Evolutionary conservation across 2,113 vertebrate species (phyloP).

Genomic region (Steatornis caripensis): DNA sequence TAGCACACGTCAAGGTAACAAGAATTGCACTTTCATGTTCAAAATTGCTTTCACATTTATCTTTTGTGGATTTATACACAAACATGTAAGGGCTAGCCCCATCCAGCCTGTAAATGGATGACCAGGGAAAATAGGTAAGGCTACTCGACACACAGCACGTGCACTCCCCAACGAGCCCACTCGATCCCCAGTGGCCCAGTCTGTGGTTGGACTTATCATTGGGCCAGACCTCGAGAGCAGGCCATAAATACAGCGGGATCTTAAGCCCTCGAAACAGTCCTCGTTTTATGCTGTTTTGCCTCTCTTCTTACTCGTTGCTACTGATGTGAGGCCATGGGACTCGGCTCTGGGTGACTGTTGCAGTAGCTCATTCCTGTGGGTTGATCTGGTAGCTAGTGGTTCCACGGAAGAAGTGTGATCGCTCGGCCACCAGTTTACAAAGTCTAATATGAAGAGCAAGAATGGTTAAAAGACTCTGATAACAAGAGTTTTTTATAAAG

Average conservation of each 20-base stretch:
- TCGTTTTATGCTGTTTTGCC: accelerated
- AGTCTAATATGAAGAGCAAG: not conserved
- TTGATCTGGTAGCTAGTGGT: not conserved
- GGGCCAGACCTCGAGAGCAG: not conserved
- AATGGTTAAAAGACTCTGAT: not conserved
- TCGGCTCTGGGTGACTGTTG: not conserved
- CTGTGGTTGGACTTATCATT: not conserved
- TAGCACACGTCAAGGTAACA: accelerated
- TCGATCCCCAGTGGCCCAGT: not conserved
- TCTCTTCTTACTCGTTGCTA: not conserved
- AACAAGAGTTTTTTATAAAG: not conserved
- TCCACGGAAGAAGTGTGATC: not conserved
- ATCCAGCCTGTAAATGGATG: not conserved
- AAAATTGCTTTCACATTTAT: not conserved
- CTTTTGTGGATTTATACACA: not conserved
- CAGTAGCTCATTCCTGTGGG: not conserved
- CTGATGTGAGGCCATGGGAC: accelerated
- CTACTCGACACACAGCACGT: not conserved
- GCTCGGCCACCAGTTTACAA: not conserved
- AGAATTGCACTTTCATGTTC: not conserved
- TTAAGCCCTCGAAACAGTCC: not conserved
- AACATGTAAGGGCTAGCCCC: not conserved
- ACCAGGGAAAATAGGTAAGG: not conserved
- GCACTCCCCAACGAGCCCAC: not conserved
- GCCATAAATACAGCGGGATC: not conserved